phyloP scores from a whole-genome alignment of 37 sponge, comb jelly and placozoan species.

The Ianthella basta region DNA sequence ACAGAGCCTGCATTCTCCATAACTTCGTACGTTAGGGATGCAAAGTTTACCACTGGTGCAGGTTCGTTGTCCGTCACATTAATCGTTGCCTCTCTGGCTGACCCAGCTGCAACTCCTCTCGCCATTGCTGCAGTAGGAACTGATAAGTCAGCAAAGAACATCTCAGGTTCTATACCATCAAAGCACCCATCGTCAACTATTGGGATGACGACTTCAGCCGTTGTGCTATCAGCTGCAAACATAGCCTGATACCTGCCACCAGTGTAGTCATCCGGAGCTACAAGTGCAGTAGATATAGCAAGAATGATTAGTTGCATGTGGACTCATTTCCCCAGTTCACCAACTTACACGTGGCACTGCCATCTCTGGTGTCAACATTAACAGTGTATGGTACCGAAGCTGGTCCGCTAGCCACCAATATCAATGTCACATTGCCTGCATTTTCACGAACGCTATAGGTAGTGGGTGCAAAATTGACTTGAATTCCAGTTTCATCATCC shows the following conservation, averaged over 20 bases:
- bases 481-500: background rate
- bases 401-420: background rate
- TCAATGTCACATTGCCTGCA: background rate
- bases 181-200: background rate
- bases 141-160: background rate
- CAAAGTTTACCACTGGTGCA: slow-evolving; percentile 18
- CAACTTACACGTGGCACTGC: slow-evolving; percentile 46
- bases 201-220: background rate
- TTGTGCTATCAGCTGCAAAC: slow-evolving; percentile 24
- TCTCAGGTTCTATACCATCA: slow-evolving; percentile 11
- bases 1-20: background rate
- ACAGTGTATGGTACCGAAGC: slow-evolving; percentile 4
- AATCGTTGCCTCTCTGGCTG: background rate
- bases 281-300: background rate
- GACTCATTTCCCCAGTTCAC: background rate
- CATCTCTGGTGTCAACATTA: slow-evolving; percentile 35
- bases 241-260: background rate
- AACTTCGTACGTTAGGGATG: background rate
- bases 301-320: background rate
- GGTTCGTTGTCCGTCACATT: slow-evolving; percentile 26
- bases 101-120: background rate
- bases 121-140: background rate
- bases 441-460: slow-evolving; percentile 23
- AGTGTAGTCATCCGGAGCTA: slow-evolving; percentile 39
- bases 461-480: background rate